A percentile compares a stretch with the other conserved stretches of the same genome.
phyloP scores from a whole-genome alignment of 2,113 vertebrate species.

The Lathamus discolor region DNA sequence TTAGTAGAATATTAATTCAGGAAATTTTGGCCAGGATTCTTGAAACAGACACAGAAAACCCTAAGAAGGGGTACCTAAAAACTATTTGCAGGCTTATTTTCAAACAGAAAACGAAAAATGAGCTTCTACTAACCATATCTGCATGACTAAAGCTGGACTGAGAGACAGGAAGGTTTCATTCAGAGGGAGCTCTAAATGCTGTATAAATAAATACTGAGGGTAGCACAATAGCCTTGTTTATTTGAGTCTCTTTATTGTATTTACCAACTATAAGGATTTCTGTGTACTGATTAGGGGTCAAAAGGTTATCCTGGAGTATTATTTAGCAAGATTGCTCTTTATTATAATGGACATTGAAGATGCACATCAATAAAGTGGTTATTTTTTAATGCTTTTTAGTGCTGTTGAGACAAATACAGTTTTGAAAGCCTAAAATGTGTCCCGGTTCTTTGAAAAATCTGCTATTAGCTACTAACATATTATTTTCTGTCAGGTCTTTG shows the following conservation, averaged over 20 bases:
- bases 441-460: conserved; percentile 43
- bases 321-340: conserved; percentile 63
- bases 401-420: conserved; percentile 50
- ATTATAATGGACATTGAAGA: conserved; percentile 63
- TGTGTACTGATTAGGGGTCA: conserved; percentile 54
- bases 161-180: neutral
- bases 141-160: neutral
- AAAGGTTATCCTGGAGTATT: conserved; percentile 61
- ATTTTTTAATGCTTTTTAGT: conserved; percentile 47
- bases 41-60: neutral
- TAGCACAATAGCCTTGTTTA: conserved; percentile 4
- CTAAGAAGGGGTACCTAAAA: neutral
- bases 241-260: conserved; percentile 37
- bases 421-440: conserved; percentile 46
- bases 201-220: neutral
- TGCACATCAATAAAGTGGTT: conserved; percentile 52
- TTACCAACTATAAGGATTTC: conserved; percentile 61
- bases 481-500: conserved; percentile 63
- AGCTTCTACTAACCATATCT: neutral
- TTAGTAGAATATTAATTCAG: neutral
- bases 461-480: conserved; percentile 47
- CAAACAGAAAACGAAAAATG: neutral
- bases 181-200: neutral
- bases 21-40: neutral
- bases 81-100: neutral